A percentile compares a stretch with the other conserved stretches of the same genome.
These are phyloP conservation scores for Limulus polyphemus DNA, from an alignment of 2,888 invertebrate genomes.

Conservation along the genomic window DNA sequence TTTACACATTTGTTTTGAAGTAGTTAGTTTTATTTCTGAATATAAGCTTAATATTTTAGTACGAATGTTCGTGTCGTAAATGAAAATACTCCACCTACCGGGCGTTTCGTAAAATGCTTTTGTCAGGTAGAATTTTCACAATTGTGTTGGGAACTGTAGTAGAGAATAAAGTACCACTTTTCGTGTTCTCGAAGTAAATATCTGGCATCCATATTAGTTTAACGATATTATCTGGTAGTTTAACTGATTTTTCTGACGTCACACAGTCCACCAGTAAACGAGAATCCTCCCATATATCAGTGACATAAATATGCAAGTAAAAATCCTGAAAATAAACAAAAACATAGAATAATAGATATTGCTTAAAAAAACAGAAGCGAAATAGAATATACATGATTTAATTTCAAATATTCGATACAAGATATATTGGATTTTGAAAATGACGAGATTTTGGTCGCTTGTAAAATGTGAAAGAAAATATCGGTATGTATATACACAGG, in stretches of 20 bases:
- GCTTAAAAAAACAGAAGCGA: no score
- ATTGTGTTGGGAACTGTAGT: conserved; percentile 12
- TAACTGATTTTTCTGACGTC: not conserved
- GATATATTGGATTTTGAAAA: no score
- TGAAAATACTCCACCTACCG: conserved; percentile 5
- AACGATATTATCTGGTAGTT: conserved; percentile 2
- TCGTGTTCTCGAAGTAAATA: conserved; percentile 14
- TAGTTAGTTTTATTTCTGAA: no score
- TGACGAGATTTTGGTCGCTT: no score
- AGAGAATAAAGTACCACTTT: conserved; percentile 13
- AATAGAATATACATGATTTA: no score
- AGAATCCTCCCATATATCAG: conserved; percentile 14
- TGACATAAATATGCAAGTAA: conserved; percentile 16
- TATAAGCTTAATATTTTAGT: no score
- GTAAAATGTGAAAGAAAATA: no score
- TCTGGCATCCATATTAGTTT: conserved; percentile 14
- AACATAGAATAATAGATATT: no score
- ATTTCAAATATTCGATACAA: no score
- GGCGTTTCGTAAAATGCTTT: conserved; percentile 8
- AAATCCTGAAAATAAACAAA: conserved; percentile 7
- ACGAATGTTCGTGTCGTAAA: no score
- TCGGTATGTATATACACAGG: no score
- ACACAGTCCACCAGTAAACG: conserved; percentile 4
- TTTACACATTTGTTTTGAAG: no score
- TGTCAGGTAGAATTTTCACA: conserved; percentile 5